Base-by-base conservation (phyloP, 2,888 invertebrate species). In the Tridacna crocea region DNA sequence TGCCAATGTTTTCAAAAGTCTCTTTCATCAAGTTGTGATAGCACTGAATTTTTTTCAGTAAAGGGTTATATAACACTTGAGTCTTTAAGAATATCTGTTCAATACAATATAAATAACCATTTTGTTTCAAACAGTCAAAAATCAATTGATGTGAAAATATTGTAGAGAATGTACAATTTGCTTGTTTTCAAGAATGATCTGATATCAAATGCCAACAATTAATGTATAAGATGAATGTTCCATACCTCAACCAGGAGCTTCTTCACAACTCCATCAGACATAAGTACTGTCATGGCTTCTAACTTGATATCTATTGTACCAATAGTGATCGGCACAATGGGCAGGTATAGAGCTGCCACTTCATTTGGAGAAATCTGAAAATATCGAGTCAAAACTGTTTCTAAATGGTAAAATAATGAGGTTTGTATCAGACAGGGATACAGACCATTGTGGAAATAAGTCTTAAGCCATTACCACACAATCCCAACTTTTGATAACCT, bases 321-420 rank as follows among this genome's bases (percentile, higher is more conserved):
- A n/a, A 97, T 95, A 85, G 96, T 96, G 80, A 95, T 95, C 0
- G 98, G 97, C 19, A 96, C 96, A 77, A 98, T 96, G 95, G 98
- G 96, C 94, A 99, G 97, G 77, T 97, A 97, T 0, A 97, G 96
- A 0, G 97, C 96, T 82, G 96, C 96, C n/a, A 96, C 97, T 13
- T 96, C 95, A 80, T 97, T 96, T 0, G 97, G 96, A 55, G 75
- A 68, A 36, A 92, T 88, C 92, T 92, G 66, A 26, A 66, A 74
- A 66, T 72, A 17, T 47, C 4, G 3, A 36, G 36, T 36, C 36
- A 36, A 36, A 2, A 36, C 36, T 8, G 2, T 36, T n/a, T n/a
- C n/a, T n/a, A n/a, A n/a, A n/a, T n/a, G n/a, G n/a, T n/a, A n/a
- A n/a, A n/a, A n/a, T n/a, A n/a, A n/a, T n/a, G n/a, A n/a, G n/a